Evolutionary conservation across 2,113 vertebrate species (phyloP), one percentile per base, ranked within the genome.

Genomic region (Chaenogobius annularis): DNA sequence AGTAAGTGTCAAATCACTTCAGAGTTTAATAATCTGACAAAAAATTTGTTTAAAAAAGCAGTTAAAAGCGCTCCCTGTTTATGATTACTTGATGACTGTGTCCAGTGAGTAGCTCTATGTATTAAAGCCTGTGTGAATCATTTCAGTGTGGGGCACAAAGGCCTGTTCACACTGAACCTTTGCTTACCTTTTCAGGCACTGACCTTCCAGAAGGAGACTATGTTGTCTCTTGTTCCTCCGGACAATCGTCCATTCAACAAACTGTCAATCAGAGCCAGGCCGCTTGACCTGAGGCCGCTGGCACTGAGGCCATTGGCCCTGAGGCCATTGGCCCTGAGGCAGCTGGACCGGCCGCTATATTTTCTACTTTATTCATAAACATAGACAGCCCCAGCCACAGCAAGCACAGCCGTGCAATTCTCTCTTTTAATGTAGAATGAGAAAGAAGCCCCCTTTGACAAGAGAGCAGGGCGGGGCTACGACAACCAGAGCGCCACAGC

Each of bases 161-260:
- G 76, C 40, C 81, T 65, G 85, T 85, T 90, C 87, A 88, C 52
- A 73, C 62, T 91, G 90, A 93, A 91, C 92, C 87, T 91, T 87
- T 79, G 83, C 85, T 89, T 89, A 92, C 92, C 90, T 91, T 90
- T 88, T 83, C 81, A 84, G 86, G 84, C 77, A 82, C 84, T 90
- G 91, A 90, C 89, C 89, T 89, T 91, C 88, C 87, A 87, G 91
- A 92, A 92, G 91, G 91, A 89, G 86, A 90, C 87, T 87, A 81
- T 90, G 88, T 92, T 90, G 90, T 89, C 89, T 91, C 90, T 90
- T 92, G 92, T 91, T 91, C 86, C 85, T 86, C 71, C 50, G 84
- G 83, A 92, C 91, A 93, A 92, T 91, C 76, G 72, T 65, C 87
- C 83, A 91, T 92, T 92, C 87, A 92, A 90, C 90, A 87, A 90